These are phyloP conservation scores for Gryon sp. DNA, from an alignment of 1,140 invertebrate genomes.

Conservation along the genomic window DNA sequence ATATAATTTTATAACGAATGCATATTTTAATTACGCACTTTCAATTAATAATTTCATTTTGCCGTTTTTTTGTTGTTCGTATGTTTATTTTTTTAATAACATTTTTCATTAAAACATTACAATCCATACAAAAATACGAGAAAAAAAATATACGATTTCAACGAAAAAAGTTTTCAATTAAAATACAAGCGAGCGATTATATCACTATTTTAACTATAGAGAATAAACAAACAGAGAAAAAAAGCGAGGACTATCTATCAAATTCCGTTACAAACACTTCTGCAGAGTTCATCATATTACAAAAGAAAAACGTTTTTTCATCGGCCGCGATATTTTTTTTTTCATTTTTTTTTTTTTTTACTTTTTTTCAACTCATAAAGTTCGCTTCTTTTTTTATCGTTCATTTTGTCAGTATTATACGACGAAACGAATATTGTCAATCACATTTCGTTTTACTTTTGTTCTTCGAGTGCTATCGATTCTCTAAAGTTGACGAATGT, in stretches of 20 bases:
- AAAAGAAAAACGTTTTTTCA: slow-evolving; percentile 57
- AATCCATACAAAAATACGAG: slow-evolving; percentile 11
- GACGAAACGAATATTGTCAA: slow-evolving; percentile 60
- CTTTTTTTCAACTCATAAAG: slow-evolving; percentile 51
- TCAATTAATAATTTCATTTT: too few relatives aligned
- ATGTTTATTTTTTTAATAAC: background rate
- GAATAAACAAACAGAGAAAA: slow-evolving; percentile 49
- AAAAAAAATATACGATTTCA: slow-evolving; percentile 16
- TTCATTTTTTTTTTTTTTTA: slow-evolving; percentile 14
- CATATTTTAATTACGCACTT: too few relatives aligned
- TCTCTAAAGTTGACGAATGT: slow-evolving; percentile 60
- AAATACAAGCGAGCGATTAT: slow-evolving; percentile 47
- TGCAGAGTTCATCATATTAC: slow-evolving; percentile 55
- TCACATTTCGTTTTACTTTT: slow-evolving; percentile 61
- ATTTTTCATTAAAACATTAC: background rate
- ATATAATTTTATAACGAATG: too few relatives aligned
- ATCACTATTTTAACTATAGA: slow-evolving; percentile 56
- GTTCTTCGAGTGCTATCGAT: slow-evolving; percentile 58
- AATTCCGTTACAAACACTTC: slow-evolving; percentile 58
- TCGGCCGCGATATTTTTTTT: slow-evolving; percentile 28
- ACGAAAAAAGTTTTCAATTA: slow-evolving; percentile 43
- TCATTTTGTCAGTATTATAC: slow-evolving; percentile 52
- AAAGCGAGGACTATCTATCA: slow-evolving; percentile 54
- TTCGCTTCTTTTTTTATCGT: slow-evolving; percentile 51
- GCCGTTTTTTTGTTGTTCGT: too few relatives aligned